Evolutionary conservation across 2,888 invertebrate genomes (phyloP).

Genomic region (Noctua janthina): DNA sequence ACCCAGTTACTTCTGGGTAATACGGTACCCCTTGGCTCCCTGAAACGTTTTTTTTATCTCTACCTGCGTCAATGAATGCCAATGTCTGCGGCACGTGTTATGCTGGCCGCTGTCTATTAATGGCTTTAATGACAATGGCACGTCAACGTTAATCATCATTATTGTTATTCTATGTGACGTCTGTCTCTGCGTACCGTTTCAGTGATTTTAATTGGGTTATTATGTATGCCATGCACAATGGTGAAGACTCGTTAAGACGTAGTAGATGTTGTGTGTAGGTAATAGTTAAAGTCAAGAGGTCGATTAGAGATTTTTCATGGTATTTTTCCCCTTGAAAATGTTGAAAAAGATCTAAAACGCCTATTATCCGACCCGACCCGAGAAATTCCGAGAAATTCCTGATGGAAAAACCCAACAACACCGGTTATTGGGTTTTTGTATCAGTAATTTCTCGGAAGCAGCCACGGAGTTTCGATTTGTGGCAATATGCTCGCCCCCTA

Average conservation of each 20-base stretch:
- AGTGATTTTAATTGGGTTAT: constrained; percentile 25
- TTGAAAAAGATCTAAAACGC: not conserved
- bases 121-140: constrained; percentile 1
- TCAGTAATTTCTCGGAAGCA: not conserved
- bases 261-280: not conserved
- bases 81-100: constrained; percentile 19
- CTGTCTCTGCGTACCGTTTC: not conserved
- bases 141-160: constrained; percentile 24
- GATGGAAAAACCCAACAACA: no score
- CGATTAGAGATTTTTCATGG: not conserved
- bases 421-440: no score
- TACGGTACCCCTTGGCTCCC: not conserved
- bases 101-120: not conserved
- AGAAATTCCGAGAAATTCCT: no score
- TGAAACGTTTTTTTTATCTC: not conserved
- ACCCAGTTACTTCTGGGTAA: not conserved
- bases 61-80: not conserved
- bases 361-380: not conserved
- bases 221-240: not conserved
- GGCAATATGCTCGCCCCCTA: no score
- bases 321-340: not conserved
- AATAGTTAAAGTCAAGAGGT: not conserved
- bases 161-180: constrained; percentile 26
- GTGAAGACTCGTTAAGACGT: not conserved
- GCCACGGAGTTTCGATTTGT: not conserved